phyloP scores from a whole-genome alignment of 2,888 invertebrate species.

The Dasysyrphus tricinctus region DNA sequence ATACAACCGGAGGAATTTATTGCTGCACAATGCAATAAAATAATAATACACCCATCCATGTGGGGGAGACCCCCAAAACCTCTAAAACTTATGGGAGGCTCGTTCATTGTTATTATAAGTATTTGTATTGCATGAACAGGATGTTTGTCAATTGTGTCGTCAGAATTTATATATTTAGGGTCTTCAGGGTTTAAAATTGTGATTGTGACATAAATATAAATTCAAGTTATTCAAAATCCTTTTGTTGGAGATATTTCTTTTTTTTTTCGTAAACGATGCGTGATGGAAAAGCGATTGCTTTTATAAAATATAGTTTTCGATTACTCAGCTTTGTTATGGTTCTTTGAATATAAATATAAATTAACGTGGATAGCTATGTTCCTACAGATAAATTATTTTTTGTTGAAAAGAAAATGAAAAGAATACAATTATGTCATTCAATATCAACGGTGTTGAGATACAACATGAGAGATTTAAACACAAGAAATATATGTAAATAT shows the following conservation, averaged over 20 bases:
- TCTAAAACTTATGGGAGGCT: neutral
- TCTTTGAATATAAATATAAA: neutral
- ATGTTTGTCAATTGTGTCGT: constrained; percentile 43
- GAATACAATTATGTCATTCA: too few relatives aligned
- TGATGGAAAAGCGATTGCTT: constrained; percentile 16
- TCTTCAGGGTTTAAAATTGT: constrained; percentile 11
- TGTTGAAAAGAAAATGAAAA: too few relatives aligned
- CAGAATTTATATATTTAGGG: constrained; percentile 24
- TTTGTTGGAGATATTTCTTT: constrained; percentile 13
- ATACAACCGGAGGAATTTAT: constrained; percentile 55
- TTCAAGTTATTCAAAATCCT: constrained; percentile 29
- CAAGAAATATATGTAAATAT: too few relatives aligned
- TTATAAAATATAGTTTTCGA: constrained; percentile 8
- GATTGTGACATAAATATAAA: constrained; percentile 25
- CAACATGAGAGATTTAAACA: too few relatives aligned
- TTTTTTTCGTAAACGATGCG: neutral
- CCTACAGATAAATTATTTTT: too few relatives aligned
- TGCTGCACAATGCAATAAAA: constrained; percentile 65
- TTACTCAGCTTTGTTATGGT: neutral
- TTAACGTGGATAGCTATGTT: neutral
- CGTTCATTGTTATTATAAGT: constrained; percentile 39
- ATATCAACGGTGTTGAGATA: too few relatives aligned
- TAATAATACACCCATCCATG: constrained; percentile 37
- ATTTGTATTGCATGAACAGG: constrained; percentile 16
- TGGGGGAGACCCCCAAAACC: constrained; percentile 11